phyloP scores from a whole-genome alignment of 2,888 invertebrate species.

The Parnassius smintheus region DNA sequence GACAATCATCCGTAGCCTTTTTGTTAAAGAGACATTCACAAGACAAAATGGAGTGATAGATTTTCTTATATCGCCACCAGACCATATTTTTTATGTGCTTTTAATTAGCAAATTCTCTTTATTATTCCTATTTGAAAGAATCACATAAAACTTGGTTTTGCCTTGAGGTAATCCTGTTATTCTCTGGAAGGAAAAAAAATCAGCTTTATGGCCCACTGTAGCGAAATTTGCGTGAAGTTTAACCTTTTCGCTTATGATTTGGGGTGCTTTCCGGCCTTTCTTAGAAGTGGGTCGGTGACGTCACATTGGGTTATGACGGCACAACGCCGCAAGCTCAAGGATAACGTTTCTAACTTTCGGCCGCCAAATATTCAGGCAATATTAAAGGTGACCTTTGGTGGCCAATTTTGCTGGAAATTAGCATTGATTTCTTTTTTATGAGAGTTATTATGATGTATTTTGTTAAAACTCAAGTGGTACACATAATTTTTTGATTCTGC shows the following conservation, averaged over 20 bases:
- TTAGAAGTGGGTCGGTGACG: slow-evolving; percentile 53
- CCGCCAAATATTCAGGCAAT: not conserved
- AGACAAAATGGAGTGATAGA: no score
- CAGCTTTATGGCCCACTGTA: slow-evolving; percentile 28
- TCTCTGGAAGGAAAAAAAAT: not conserved
- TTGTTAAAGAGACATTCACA: no score
- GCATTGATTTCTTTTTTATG: no score
- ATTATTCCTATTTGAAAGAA: slow-evolving; percentile 9
- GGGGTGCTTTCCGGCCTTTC: slow-evolving; percentile 38
- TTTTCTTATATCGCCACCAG: no score
- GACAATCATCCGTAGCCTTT: no score
- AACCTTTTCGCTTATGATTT: slow-evolving; percentile 51
- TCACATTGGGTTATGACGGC: slow-evolving; percentile 51
- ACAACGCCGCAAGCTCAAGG: slow-evolving; percentile 32
- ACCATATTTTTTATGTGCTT: slow-evolving; percentile 7
- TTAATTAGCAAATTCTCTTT: slow-evolving; percentile 14
- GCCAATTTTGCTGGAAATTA: no score
- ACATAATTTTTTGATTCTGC: no score
- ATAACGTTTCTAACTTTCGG: slow-evolving; percentile 21
- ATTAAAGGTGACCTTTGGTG: not conserved
- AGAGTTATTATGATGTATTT: no score
- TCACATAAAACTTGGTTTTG: slow-evolving; percentile 17
- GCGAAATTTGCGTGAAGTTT: slow-evolving; percentile 51
- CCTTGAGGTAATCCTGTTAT: slow-evolving; percentile 6
- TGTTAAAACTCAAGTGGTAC: no score